Evolutionary conservation across 1,140 invertebrate genomes (phyloP), one percentile per base, ranked within the genome.

Genomic region (Drosophila subobscura): DNA sequence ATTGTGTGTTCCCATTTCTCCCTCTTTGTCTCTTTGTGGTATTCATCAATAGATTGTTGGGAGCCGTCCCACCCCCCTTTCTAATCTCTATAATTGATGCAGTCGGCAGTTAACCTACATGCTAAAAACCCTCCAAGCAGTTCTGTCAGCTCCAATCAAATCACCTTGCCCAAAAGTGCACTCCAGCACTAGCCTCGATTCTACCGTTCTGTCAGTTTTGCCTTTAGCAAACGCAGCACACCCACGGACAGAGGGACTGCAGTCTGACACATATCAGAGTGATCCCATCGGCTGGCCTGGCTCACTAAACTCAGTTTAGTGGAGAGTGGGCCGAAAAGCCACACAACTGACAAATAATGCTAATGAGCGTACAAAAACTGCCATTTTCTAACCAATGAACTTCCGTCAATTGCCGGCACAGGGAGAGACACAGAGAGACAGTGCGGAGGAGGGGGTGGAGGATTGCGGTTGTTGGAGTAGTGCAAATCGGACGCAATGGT

Each of bases 361-460:
- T 88, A 88, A 88, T 88, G 83, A 88, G 83, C 84, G 79, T 89
- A 88, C 79, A 88, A 88, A 88, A 88, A 89, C 83, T 88, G 83
- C 76, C 84, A 88, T 88, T 88, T 88, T 79, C 75, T 88, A 88
- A 88, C 83, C 83, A 88, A 88, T 88, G 83, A 88, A 88, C 83
- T 88, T 88, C 83, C 83, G 84, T 88, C 83, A 84, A 88, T 88
- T 88, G 83, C 75, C 86, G 83, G 51, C 57, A 54, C 56, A 47
- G 29, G 40, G 27, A 53, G 10, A 45, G 33, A 12, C 29, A 33
- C 29, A 29, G 27, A 7, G 27, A 7, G 27, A 2, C 27, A 33
- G 29, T 33, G 8, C 29, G 53, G 33, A 10, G 41, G 6, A 14
- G 27, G 16, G 14, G 23, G 40, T 20, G 14, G 33, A 20, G 7